Evolutionary conservation across 2,888 invertebrate genomes (phyloP).

Genomic region (Ferrisia virgata): DNA sequence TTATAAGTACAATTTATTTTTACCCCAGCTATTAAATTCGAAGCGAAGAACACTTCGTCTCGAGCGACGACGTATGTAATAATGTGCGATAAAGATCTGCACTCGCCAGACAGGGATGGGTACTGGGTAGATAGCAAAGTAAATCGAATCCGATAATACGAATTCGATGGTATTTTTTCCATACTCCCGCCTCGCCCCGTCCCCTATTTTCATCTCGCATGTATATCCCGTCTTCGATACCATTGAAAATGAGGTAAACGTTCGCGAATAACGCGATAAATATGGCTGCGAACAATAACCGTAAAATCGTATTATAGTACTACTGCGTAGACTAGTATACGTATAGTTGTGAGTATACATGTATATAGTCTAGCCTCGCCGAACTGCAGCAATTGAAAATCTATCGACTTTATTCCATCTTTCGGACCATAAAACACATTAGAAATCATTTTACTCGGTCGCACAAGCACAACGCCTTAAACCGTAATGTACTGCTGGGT

Average conservation of each 20-base stretch:
- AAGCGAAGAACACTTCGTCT: not conserved
- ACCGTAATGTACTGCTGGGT: too few relatives aligned
- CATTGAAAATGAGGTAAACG: not conserved
- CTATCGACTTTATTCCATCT: constrained; percentile 8
- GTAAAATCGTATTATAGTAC: not conserved
- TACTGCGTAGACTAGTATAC: not conserved
- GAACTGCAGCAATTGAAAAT: not conserved
- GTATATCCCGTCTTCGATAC: not conserved
- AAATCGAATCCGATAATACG: not conserved
- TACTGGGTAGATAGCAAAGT: too few relatives aligned
- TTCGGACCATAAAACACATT: not conserved
- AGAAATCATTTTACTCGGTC: constrained; percentile 1
- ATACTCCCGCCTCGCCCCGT: too few relatives aligned
- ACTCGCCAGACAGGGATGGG: not conserved
- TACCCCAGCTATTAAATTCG: not conserved
- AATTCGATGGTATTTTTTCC: not conserved
- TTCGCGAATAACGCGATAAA: constrained; percentile 7
- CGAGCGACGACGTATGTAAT: not conserved
- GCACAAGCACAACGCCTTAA: not conserved
- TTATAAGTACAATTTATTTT: not conserved
- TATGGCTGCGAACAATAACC: constrained; percentile 5
- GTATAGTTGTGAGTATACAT: not conserved
- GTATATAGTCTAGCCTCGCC: not conserved
- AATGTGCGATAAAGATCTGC: not conserved
- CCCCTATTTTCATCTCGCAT: too few relatives aligned